Evolutionary conservation across 2,888 invertebrate genomes (phyloP).

Genomic region (Leucozona laternaria): DNA sequence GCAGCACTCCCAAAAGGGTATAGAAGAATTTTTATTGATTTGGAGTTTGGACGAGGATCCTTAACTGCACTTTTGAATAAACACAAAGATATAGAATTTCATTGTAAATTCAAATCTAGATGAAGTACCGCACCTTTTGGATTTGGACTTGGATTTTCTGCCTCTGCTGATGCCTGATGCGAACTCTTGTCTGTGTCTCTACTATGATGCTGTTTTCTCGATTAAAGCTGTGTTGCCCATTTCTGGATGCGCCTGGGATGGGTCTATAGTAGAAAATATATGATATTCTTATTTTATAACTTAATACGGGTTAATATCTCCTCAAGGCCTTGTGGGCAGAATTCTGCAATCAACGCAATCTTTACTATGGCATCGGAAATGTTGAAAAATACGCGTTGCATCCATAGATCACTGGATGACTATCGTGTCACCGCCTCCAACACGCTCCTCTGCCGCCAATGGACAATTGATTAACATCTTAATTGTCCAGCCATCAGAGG

Average conservation of each 20-base stretch:
- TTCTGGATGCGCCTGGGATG: conserved; percentile 1
- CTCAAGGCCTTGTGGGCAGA: conserved; percentile 56
- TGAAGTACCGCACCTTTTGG: conserved; percentile 60
- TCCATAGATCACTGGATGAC: conserved; percentile 62
- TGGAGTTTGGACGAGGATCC: conserved; percentile 14
- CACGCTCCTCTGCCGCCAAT: conserved; percentile 5
- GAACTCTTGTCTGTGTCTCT: background rate
- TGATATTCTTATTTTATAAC: conserved; percentile 62
- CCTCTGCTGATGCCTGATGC: background rate
- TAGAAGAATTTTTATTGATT: conserved; percentile 16
- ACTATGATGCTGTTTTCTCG: conserved; percentile 10
- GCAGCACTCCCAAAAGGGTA: conserved; percentile 45
- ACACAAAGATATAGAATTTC: conserved; percentile 51
- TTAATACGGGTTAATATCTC: conserved; percentile 52
- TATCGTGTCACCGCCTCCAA: background rate
- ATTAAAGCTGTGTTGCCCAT: conserved; percentile 13
- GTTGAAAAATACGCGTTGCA: conserved; percentile 12
- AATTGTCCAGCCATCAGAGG: conserved; percentile 52
- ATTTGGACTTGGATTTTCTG: background rate
- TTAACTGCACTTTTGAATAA: conserved; percentile 45
- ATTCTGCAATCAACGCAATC: conserved; percentile 62
- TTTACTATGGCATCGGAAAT: conserved; percentile 41
- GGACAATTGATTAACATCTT: conserved; percentile 70
- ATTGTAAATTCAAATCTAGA: conserved; percentile 68
- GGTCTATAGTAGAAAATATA: no score